phyloP scores from a whole-genome alignment of 2,797 vertebrate species.

The Pangasius larnaudii region DNA sequence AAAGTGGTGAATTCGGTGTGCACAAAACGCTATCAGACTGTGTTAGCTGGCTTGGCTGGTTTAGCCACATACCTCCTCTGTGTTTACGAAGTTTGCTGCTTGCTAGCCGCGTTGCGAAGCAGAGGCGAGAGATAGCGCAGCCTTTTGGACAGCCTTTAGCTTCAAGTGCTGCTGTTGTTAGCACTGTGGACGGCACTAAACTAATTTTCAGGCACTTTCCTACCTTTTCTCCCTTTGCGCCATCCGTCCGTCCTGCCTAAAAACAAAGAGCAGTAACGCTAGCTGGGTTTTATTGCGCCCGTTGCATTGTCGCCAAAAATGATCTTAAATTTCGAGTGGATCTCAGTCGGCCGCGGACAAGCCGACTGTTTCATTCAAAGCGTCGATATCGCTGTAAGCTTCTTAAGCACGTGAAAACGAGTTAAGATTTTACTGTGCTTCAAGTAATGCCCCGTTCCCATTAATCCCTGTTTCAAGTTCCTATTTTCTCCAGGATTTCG shows the following conservation, averaged over 20 bases:
- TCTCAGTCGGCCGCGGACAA: constrained; percentile 71
- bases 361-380: constrained; percentile 65
- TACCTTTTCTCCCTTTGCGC: constrained; percentile 39
- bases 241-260: constrained; percentile 69
- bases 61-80: constrained; percentile 61
- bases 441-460: constrained; percentile 63
- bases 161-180: constrained; percentile 33
- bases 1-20: not conserved
- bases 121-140: constrained; percentile 60
- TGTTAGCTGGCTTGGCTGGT: constrained; percentile 50
- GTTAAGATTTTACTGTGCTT: constrained; percentile 45
- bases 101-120: constrained; percentile 72
- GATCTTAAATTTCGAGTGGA: constrained; percentile 76
- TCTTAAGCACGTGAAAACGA: constrained; percentile 52
- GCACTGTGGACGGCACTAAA: constrained; percentile 13
- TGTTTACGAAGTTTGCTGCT: constrained; percentile 79
- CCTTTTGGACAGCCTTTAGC: constrained; percentile 65
- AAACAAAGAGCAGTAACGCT: constrained; percentile 82
- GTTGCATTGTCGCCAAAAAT: constrained; percentile 73
- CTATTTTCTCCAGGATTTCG: constrained; percentile 77
- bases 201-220: constrained; percentile 43
- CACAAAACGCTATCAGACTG: constrained; percentile 13
- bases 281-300: constrained; percentile 77
- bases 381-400: constrained; percentile 29
- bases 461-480: constrained; percentile 78